Base-by-base conservation (phyloP, 1,140 invertebrate genomes). In the Macrobrachium rosenbergii region DNA sequence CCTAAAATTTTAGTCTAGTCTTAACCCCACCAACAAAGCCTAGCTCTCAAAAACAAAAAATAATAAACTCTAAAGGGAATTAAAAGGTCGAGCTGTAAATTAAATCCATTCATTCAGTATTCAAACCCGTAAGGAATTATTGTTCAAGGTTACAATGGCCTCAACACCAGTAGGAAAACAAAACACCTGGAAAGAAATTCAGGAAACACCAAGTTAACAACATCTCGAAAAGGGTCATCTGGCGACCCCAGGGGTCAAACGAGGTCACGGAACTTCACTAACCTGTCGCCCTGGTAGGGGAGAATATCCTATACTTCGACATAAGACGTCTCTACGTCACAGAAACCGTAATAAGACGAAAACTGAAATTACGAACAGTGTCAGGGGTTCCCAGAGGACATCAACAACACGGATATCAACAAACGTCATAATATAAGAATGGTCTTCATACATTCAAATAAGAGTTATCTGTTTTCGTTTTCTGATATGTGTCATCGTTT, bases 241-340 rank as follows among this genome's bases (percentile, higher is more conserved):
- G 28, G 12, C 7, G 52, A 52, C 52, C 12, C 0, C 7, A 52
- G 12, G 12, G 52, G 52, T 52, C 7, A 52, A 52, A 52, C 2
- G 52, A 8, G 0, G 52, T 12, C 52, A 12, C 6, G 52, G 52
- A 52, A 12, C 52, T 0, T 3, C 2, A 19, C 83, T 84, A 23
- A 84, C 83, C 83, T 84, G 83, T 84, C 43, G 83, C 83, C 83
- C 83, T 84, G 60, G 60, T 78, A 14, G 83, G 83, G 83, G 83
- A 84, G 69, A 84, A 84, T 76, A 84, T 78, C 73, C 75, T 64
- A 52, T 84, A 78, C 73, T 73, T 84, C 37, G 83, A 84, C 83
- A 84, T 84, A 64, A 64, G 64, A 64, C 60, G 23, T 64, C 28
- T 19, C 59, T 43, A 19, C 59, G 75, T 21, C 19, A 21, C 11